Conservation (phyloP, 1,140 invertebrate genomes). For the Hydropsyche tenuis region DNA sequence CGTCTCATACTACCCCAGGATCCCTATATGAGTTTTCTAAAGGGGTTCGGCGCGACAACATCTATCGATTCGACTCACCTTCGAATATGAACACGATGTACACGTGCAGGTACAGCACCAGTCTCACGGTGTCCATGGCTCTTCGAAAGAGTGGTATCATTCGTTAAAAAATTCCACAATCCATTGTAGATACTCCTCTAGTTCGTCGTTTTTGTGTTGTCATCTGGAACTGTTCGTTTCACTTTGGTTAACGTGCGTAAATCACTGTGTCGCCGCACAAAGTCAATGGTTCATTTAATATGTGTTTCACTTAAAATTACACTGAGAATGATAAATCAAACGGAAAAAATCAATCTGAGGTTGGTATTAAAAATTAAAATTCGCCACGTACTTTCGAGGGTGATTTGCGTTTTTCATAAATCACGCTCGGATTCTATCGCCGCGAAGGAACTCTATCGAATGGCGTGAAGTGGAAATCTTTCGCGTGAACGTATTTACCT, state of each 20-base stretch:
- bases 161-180: background rate
- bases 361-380: background rate
- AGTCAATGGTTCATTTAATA: background rate
- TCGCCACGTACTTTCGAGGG: background rate
- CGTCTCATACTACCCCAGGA: background rate
- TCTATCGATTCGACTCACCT: slow-evolving; percentile 34
- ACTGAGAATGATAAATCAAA: background rate
- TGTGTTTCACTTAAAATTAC: background rate
- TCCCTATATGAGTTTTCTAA: background rate
- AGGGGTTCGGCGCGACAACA: too few relatives aligned
- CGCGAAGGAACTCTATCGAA: background rate
- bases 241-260: too few relatives aligned
- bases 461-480: slow-evolving; percentile 9
- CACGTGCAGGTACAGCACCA: slow-evolving; percentile 43
- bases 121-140: slow-evolving; percentile 39
- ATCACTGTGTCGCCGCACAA: background rate
- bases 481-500: slow-evolving; percentile 3
- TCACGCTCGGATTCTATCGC: background rate
- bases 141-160: background rate
- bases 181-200: background rate
- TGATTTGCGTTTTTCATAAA: slow-evolving; percentile 14
- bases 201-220: background rate
- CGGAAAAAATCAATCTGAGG: background rate
- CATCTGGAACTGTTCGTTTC: background rate
- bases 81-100: slow-evolving; percentile 46